These are phyloP conservation scores for Drosophila mayri DNA, from an alignment of 1,140 invertebrate genomes.

Conservation along the genomic window DNA sequence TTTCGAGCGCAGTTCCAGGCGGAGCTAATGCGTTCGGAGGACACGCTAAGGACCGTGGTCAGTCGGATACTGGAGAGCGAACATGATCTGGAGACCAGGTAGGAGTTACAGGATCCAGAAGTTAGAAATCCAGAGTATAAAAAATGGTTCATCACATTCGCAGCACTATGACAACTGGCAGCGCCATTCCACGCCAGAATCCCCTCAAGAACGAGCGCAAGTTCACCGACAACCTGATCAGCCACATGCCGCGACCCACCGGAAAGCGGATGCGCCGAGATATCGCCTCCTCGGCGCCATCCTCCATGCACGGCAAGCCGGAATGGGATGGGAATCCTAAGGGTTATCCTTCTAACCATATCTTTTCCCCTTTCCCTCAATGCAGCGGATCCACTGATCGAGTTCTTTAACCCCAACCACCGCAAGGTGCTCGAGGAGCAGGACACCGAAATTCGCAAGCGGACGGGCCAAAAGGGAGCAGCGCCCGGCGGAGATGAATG, in stretches of 20 bases:
- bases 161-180: background rate
- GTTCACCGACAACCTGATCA: conserved; percentile 57
- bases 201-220: conserved; percentile 65
- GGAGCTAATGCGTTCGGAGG: conserved; percentile 57
- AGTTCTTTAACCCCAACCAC: conserved; percentile 89
- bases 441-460: conserved; percentile 86
- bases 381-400: conserved; percentile 87
- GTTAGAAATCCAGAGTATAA: background rate
- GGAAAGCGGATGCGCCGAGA: conserved; percentile 60
- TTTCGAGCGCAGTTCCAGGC: conserved; percentile 55
- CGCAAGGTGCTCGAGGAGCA: conserved; percentile 88
- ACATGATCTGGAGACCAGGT: conserved; percentile 32
- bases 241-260: conserved; percentile 10
- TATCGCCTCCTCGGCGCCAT: conserved; percentile 48
- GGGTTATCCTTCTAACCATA: background rate
- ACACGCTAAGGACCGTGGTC: conserved; percentile 51
- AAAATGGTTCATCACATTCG: background rate
- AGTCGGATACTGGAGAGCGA: conserved; percentile 48
- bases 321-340: background rate
- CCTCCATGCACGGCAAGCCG: conserved; percentile 69
- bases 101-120: background rate
- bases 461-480: conserved; percentile 86
- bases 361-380: background rate
- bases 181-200: conserved; percentile 8
- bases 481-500: conserved; percentile 89